A percentile compares a stretch with the other conserved stretches of the same genome.
Conservation (phyloP, 2,888 invertebrate genomes). For the Melieria omissa region DNA sequence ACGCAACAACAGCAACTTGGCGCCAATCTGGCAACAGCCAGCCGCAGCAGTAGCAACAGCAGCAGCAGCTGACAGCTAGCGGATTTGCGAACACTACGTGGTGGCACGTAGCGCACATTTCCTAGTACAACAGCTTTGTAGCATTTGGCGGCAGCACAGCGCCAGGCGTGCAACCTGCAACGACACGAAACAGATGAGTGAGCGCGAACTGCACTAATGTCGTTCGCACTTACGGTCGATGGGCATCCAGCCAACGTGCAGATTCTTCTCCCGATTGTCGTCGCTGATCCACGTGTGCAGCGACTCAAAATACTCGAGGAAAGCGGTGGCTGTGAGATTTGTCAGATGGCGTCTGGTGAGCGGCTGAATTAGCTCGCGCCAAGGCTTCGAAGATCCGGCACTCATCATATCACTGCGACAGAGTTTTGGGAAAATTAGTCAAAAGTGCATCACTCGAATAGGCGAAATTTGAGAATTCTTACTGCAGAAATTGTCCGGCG, state of each 20-base stretch:
- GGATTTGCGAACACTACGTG: neutral
- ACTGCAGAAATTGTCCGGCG: constrained; percentile 70
- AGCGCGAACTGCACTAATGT: neutral
- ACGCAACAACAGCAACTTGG: too few relatives aligned
- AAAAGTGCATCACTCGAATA: constrained; percentile 1
- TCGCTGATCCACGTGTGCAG: constrained; percentile 70
- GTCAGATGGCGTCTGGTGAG: constrained; percentile 78
- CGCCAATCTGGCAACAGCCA: too few relatives aligned
- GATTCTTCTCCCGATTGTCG: constrained; percentile 68
- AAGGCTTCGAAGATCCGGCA: constrained; percentile 70
- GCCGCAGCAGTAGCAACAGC: too few relatives aligned
- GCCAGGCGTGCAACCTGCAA: constrained; percentile 27
- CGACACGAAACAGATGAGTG: neutral
- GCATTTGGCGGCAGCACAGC: neutral
- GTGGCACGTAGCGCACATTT: constrained; percentile 29
- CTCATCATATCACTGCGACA: constrained; percentile 66
- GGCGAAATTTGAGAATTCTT: constrained; percentile 10
- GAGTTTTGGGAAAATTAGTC: constrained; percentile 9
- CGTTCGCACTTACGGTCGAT: constrained; percentile 44
- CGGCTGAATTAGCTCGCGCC: constrained; percentile 73
- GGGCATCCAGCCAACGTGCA: constrained; percentile 49
- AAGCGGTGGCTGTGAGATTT: constrained; percentile 71
- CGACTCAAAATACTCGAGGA: constrained; percentile 74
- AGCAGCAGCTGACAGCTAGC: too few relatives aligned
- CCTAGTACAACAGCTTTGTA: constrained; percentile 18